These are phyloP conservation scores for Muntiacus muntjak DNA, from an alignment of 2,113 vertebrate genomes.

Conservation along the genomic window DNA sequence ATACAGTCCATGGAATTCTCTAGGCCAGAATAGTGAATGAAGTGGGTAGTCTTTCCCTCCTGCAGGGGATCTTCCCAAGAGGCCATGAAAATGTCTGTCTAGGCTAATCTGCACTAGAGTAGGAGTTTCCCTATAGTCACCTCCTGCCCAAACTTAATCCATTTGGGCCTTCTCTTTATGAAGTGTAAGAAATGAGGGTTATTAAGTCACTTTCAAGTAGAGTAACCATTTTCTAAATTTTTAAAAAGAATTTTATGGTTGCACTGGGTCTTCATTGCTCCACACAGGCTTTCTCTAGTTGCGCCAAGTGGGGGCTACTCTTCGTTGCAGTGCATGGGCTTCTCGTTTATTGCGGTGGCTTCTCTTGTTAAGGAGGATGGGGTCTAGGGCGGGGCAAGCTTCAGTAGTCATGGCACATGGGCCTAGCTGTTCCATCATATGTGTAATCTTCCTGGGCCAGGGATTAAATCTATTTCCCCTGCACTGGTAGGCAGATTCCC, in stretches of 20 bases:
- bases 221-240: background rate
- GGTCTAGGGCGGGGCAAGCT: background rate
- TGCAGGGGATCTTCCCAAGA: background rate
- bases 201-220: background rate
- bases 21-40: background rate
- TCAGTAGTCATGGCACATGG: background rate
- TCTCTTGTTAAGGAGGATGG: background rate
- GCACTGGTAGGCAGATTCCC: background rate
- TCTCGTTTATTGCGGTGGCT: background rate
- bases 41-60: background rate
- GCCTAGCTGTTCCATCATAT: background rate
- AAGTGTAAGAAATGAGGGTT: background rate
- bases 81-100: background rate
- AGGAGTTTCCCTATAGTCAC: background rate
- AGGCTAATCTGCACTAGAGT: background rate
- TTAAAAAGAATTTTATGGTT: background rate
- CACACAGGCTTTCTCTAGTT: background rate
- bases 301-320: accelerated
- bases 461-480: background rate
- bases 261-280: background rate
- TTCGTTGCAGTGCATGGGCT: background rate
- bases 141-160: background rate
- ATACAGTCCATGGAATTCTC: background rate
- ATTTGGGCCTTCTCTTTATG: background rate
- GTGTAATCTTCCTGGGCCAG: background rate